Conservation (phyloP, 2,797 vertebrate species). For the Mycteria americana region DNA sequence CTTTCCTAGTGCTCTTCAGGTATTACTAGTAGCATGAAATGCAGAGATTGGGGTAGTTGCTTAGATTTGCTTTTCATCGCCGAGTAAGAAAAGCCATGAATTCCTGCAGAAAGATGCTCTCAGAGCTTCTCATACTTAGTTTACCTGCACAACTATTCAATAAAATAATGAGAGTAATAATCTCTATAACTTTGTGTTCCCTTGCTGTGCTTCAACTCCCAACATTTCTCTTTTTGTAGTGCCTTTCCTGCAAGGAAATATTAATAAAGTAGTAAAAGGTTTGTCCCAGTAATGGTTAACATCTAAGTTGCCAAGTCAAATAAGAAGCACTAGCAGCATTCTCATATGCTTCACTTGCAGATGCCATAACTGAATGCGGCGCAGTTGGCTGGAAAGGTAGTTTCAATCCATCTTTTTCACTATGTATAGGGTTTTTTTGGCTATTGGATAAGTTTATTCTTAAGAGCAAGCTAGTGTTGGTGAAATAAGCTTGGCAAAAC, state of each 20-base stretch:
- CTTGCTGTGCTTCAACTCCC: not conserved
- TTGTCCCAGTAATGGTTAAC: not conserved
- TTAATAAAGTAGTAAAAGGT: not conserved
- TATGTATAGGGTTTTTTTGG: not conserved
- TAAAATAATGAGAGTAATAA: too few relatives aligned
- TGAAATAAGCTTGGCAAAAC: not conserved
- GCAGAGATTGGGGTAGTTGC: not conserved
- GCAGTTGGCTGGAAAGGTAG: not conserved
- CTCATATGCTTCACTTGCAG: not conserved
- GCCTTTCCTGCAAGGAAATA: not conserved
- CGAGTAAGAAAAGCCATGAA: not conserved
- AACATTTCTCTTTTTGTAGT: not conserved
- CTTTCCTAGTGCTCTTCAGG: not conserved
- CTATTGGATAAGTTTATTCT: not conserved
- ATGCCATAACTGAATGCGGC: not conserved
- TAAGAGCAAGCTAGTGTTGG: not conserved
- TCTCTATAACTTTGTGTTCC: not conserved
- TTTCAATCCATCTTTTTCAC: not conserved
- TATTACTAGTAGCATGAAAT: not conserved
- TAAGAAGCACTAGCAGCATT: not conserved
- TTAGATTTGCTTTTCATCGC: not conserved
- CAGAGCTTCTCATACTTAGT: not conserved
- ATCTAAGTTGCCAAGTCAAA: not conserved
- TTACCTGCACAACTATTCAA: too few relatives aligned
- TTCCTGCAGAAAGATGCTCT: not conserved